A percentile compares a stretch with the other conserved stretches of the same genome.
Evolutionary conservation across 2,797 vertebrate species (phyloP).

Genomic region (Characodon lateralis): DNA sequence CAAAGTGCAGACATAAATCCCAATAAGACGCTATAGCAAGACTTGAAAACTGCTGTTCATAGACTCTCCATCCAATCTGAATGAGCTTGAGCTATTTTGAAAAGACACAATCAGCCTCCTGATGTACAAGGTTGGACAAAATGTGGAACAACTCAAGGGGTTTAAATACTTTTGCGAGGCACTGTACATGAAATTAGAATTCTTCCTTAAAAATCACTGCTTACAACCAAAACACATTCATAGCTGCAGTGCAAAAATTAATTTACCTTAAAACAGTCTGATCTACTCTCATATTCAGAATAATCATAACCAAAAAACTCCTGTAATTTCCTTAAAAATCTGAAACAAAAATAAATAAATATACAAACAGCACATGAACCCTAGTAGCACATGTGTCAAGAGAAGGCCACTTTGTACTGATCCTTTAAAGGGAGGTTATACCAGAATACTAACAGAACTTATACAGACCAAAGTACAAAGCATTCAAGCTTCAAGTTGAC

Average conservation of each 20-base stretch:
- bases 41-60: too few species aligned
- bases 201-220: neutral
- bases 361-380: conserved; percentile 11
- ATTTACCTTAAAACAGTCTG: neutral
- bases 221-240: neutral
- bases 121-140: neutral
- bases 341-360: conserved; percentile 28
- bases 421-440: neutral
- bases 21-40: neutral
- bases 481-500: neutral
- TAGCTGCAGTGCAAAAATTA: neutral
- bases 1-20: too few species aligned
- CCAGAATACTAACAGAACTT: neutral
- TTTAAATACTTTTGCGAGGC: neutral
- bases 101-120: too few species aligned
- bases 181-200: neutral
- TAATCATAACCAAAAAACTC: neutral
- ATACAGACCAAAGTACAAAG: conserved; percentile 1
- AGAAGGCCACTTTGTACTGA: conserved; percentile 60
- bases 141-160: neutral
- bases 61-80: too few species aligned
- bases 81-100: too few species aligned
- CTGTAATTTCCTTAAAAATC: conserved; percentile 9
- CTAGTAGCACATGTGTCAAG: conserved; percentile 6
- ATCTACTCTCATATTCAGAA: neutral